phyloP scores from a whole-genome alignment of 1,140 invertebrate genomes.

The Nylanderia fulva region DNA sequence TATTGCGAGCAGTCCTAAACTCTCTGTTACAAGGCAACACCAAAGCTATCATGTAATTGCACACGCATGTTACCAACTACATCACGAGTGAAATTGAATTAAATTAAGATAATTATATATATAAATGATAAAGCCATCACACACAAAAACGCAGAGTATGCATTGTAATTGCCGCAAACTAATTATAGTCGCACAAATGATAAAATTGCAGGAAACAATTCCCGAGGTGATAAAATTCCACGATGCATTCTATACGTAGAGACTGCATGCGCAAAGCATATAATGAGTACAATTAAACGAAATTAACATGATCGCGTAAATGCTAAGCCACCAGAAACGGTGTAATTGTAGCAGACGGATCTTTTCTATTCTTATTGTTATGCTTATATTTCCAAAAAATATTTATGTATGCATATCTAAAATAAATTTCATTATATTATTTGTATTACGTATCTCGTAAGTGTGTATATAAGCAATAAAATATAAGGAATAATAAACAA shows the following conservation, averaged over 20 bases:
- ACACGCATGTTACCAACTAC: background rate
- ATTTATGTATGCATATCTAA: background rate
- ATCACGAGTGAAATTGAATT: constrained; percentile 24
- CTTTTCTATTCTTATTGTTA: background rate
- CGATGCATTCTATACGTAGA: background rate
- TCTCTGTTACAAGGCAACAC: background rate
- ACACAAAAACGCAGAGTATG: background rate
- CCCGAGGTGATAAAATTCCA: constrained; percentile 15
- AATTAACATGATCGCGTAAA: constrained; percentile 15
- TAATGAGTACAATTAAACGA: constrained; percentile 11
- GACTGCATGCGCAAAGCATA: background rate
- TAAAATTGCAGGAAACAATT: constrained; percentile 19
- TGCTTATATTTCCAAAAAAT: background rate
- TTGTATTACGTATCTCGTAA: background rate
- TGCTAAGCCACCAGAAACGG: background rate
- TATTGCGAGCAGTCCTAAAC: background rate
- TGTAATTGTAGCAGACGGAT: background rate
- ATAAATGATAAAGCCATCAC: constrained; percentile 11
- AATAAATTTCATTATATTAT: background rate
- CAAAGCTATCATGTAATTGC: background rate
- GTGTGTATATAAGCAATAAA: background rate
- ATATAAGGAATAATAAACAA: background rate
- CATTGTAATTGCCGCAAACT: background rate
- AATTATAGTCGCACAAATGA: constrained; percentile 8
- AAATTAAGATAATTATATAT: constrained; percentile 27